A percentile compares a stretch with the other conserved stretches of the same genome.
These are phyloP conservation scores for Parnassius smintheus DNA, from an alignment of 2,888 invertebrate genomes.

Conservation along the genomic window DNA sequence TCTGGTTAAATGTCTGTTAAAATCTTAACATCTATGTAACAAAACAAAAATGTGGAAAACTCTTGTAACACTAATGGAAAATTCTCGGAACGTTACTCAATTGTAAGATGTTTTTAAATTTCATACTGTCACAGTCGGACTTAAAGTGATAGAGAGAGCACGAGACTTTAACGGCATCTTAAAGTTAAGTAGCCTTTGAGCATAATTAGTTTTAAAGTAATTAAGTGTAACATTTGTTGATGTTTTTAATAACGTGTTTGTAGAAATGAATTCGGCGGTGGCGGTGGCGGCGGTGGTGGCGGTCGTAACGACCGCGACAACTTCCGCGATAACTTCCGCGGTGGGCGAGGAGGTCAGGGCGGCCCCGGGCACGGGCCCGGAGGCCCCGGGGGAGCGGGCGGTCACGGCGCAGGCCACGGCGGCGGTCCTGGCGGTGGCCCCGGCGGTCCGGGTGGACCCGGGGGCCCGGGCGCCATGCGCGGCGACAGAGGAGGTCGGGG, in stretches of 20 bases:
- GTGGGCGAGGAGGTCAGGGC: conserved; percentile 46
- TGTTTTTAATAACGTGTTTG: neutral
- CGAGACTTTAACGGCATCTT: too few species aligned
- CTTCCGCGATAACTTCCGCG: conserved; percentile 36
- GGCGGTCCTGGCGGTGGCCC: conserved; percentile 28
- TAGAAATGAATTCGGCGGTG: conserved; percentile 22
- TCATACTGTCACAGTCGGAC: too few species aligned
- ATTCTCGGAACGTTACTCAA: too few species aligned
- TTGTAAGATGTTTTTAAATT: too few species aligned
- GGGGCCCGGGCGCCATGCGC: conserved; percentile 20
- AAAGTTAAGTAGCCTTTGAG: too few species aligned
- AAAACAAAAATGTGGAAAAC: too few species aligned
- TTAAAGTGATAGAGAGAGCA: too few species aligned
- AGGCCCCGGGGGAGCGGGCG: conserved; percentile 40
- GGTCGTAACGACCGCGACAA: conserved; percentile 20
- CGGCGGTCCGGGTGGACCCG: conserved; percentile 18
- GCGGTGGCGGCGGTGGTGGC: conserved; percentile 5
- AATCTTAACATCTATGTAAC: too few species aligned
- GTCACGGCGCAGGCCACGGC: conserved; percentile 41
- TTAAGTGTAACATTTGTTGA: neutral
- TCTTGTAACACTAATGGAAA: too few species aligned
- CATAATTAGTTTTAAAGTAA: too few species aligned
- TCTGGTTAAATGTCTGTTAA: too few species aligned
- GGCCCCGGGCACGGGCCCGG: conserved; percentile 35
- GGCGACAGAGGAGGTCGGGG: conserved; percentile 31